A percentile compares a stretch with the other conserved stretches of the same genome.
Conservation (phyloP, 1,140 invertebrate genomes). For the Theocolax elegans region DNA sequence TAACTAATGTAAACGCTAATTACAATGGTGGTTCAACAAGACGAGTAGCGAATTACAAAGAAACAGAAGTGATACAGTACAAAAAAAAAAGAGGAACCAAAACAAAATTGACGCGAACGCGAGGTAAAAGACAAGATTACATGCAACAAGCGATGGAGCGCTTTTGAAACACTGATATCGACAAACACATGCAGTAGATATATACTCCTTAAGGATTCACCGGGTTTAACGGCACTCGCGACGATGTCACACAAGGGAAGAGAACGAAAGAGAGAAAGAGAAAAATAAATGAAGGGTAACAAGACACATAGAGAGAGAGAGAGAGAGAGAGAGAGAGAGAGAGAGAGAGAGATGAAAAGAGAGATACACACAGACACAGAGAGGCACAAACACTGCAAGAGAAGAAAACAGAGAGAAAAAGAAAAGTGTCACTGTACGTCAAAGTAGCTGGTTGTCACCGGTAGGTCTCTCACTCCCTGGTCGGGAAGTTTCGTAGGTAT, state of each 20-base stretch:
- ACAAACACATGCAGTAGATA: not conserved
- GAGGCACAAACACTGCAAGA: not conserved
- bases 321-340: slow-evolving; percentile 13
- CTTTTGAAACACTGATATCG: no score
- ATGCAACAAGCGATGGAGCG: no score
- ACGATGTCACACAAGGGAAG: not conserved
- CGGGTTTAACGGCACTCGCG: not conserved
- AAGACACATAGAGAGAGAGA: slow-evolving; percentile 37
- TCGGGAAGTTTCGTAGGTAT: not conserved
- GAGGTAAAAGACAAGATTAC: no score
- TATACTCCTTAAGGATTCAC: no score
- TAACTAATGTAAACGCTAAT: no score
- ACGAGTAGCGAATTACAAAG: no score
- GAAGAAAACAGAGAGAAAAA: not conserved
- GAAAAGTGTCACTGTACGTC: slow-evolving; percentile 1
- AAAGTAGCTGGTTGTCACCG: no score
- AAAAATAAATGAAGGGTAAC: slow-evolving; percentile 32
- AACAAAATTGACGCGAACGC: no score
- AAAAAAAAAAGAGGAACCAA: no score
- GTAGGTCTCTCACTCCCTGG: not conserved
- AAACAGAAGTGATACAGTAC: no score
- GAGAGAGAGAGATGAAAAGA: slow-evolving; percentile 3
- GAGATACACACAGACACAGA: not conserved
- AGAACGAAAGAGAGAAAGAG: slow-evolving; percentile 41
- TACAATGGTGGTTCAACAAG: no score